phyloP scores from a whole-genome alignment of 2,888 invertebrate species.

The Eilema caniola region DNA sequence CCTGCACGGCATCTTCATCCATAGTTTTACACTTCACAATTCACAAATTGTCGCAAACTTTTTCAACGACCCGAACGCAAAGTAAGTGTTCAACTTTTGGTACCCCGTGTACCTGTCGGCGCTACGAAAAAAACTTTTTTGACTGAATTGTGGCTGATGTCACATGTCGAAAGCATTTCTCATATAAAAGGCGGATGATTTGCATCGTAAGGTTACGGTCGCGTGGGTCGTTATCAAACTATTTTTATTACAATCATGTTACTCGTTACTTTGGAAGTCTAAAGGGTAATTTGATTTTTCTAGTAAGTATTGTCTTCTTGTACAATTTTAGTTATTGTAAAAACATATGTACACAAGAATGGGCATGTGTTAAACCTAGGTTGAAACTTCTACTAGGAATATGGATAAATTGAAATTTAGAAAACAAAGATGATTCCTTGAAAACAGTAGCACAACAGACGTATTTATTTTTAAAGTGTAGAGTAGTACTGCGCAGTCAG shows the following conservation, averaged over 20 bases:
- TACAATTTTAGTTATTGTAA: background rate
- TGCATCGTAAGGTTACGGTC: constrained; percentile 64
- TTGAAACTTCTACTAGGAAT: background rate
- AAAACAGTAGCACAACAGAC: no score
- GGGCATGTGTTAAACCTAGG: background rate
- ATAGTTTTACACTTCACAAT: constrained; percentile 37
- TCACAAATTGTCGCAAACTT: constrained; percentile 19
- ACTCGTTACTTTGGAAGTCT: constrained; percentile 21
- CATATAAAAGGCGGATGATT: constrained; percentile 67
- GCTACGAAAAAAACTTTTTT: constrained; percentile 66
- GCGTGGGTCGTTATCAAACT: constrained; percentile 60
- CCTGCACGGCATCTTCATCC: constrained; percentile 59
- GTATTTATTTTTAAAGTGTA: background rate
- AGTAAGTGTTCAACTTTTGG: constrained; percentile 20
- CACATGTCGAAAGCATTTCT: constrained; percentile 67
- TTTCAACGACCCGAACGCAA: constrained; percentile 17
- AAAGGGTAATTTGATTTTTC: constrained; percentile 15
- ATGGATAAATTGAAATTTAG: background rate
- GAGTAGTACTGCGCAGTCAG: background rate
- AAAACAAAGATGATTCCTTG: no score
- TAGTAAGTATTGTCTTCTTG: background rate
- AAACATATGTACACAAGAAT: background rate
- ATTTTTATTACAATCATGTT: constrained; percentile 45
- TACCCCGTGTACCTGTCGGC: constrained; percentile 59
- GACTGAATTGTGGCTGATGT: constrained; percentile 68